phyloP scores from a whole-genome alignment of 2,797 vertebrate species.

The Todus mexicanus region DNA sequence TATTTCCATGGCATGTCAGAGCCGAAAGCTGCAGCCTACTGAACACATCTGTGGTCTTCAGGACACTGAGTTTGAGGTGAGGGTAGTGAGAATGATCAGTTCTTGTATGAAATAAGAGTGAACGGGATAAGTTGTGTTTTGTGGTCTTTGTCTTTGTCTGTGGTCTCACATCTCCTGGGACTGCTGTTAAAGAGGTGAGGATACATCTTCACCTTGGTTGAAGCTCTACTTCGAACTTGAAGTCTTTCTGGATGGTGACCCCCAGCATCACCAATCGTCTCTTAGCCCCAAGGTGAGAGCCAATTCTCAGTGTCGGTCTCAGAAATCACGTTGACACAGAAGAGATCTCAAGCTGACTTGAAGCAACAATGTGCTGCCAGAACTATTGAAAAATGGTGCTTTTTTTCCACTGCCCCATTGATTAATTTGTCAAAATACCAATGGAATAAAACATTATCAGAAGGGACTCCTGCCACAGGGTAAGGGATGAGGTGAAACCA shows the following conservation, averaged over 20 bases:
- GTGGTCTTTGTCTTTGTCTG: neutral
- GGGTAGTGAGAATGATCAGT: neutral
- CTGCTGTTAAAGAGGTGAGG: neutral
- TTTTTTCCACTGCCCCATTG: neutral
- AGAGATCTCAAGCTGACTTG: neutral
- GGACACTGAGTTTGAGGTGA: neutral
- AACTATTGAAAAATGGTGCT: neutral
- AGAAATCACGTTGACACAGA: neutral
- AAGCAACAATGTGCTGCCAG: neutral
- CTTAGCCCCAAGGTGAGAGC: neutral
- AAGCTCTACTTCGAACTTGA: neutral
- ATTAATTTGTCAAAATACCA: neutral
- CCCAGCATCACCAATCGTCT: too few species aligned
- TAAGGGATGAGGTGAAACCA: neutral
- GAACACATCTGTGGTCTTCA: neutral
- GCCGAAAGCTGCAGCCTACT: neutral
- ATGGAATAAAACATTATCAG: neutral
- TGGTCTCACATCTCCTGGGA: neutral
- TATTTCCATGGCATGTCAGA: fast-evolving
- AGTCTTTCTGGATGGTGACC: neutral
- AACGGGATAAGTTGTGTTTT: neutral
- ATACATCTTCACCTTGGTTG: neutral
- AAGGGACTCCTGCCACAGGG: neutral
- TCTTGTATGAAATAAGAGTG: neutral
- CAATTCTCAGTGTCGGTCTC: neutral